Base-by-base conservation (phyloP, 2,113 vertebrate species). In the Micronycteris hirsuta region DNA sequence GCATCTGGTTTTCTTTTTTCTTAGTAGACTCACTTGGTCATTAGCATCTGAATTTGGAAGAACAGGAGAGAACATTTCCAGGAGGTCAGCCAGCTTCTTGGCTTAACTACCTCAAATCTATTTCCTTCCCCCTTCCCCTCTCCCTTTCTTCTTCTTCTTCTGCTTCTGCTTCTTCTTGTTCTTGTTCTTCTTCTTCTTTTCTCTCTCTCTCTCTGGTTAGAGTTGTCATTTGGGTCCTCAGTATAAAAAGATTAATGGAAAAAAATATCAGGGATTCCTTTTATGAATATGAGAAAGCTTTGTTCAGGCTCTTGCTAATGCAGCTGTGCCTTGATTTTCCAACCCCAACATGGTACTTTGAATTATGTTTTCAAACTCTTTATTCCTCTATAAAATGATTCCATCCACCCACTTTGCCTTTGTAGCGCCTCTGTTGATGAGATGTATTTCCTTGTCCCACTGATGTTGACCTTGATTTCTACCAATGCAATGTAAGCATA, bases 41-140 rank as follows among this genome's bases (percentile, higher is more conserved):
- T 93, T 95, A 93, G 58, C 90, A 92, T 93, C 58, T 88, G 76
- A 95, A 89, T 82, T 8, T 9, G 31, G 38, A 93, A 61, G 58
- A 93, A 84, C 49, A 95, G 92, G 93, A 85, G 90, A 96, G 73
- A 92, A 16, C 3, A 22, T 63, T 95, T 95, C 92, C 90, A 93
- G 73, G 81, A 47, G 65, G 56, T 95, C 87, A 87, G 56, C 5
- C 87, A 87, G 56, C 7, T 5, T 63, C 58, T 88, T 92, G 70
- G 74, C 33, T 92, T 82, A 38, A 45, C 24, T 61, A 47, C 63
- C 31, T 91, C 70, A 52, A 13, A 52, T 80, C 56, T 70, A 58
- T 89, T 96, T 41, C 90, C 56, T 5, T 85, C 45, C 26, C 71
- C 45, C 71, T n/a, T 70, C 49, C 7, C 54, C 20, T 5, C 24